Evolutionary conservation across 2,888 invertebrate species (phyloP), one percentile per base, ranked within the genome.

Genomic region (Diachrysia chrysitis): DNA sequence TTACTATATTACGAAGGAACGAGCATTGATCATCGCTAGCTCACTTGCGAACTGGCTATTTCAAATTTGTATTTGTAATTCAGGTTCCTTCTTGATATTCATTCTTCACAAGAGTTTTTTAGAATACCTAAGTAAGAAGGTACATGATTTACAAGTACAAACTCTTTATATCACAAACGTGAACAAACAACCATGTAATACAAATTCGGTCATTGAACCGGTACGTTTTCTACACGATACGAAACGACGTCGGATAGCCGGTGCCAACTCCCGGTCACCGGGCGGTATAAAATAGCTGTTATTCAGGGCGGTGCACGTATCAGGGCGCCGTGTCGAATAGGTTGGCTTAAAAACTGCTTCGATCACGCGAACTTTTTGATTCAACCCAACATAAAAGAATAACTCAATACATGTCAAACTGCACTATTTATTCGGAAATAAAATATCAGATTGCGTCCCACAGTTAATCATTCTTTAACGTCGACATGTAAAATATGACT

Each of bases 281-380:
- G 42, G 16, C 42, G 16, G 42, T 42, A 6, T 42, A 7, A 42
- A 42, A 4, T 6, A 5, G 4, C 42, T n/a, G 42, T 42, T 82
- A 81, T 81, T 77, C 77, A 53, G 68, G 69, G 53, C 66, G 75
- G 82, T 73, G 81, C 78, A 83, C 81, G 82, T 84, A 85, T 80
- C 78, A 69, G 69, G 70, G 76, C 83, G 85, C 86, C 84, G 88
- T 85, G 83, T 85, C 85, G 85, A 89, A 88, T 86, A 83, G 82
- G 83, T 81, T 80, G 77, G 75, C 75, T 79, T 79, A 80, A 81
- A 86, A 93, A 92, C 87, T 88, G 88, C 87, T 91, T 90, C 63
- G 83, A 89, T 86, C 93, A 93, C 92, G 93, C 93, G 88, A 93
- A 85, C 84, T 70, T 81, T 86, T 84, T 82, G 84, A 87, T 86